A percentile compares a stretch with the other conserved stretches of the same genome.
phyloP scores from a whole-genome alignment of 2,888 invertebrate species.

The Conchocele bisecta region DNA sequence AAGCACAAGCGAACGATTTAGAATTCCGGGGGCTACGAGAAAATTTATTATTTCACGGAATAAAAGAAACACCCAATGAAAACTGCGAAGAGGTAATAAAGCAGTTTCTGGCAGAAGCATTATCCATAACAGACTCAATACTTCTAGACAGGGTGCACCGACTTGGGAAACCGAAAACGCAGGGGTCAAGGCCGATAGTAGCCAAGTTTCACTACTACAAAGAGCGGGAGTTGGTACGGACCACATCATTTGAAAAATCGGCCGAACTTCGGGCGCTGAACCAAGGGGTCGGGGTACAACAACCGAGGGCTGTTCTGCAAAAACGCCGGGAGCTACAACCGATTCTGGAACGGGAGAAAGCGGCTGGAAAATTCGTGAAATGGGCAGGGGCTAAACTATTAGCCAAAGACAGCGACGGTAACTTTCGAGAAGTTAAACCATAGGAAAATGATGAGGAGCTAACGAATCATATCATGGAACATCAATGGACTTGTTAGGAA shows the following conservation, averaged over 20 bases:
- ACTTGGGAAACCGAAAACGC: neutral
- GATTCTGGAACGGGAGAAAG: neutral
- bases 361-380: neutral
- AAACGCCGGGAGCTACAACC: neutral
- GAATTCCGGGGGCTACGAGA: slow-evolving; percentile 1
- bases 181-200: neutral
- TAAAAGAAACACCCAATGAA: neutral
- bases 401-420: neutral
- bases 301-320: neutral
- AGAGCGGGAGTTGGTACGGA: neutral
- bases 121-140: neutral
- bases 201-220: neutral
- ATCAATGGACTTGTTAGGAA: slow-evolving; percentile 7
- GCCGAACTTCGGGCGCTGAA: neutral
- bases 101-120: neutral
- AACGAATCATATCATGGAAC: slow-evolving; percentile 1
- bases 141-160: neutral
- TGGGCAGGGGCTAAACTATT: slow-evolving; percentile 6
- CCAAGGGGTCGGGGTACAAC: slow-evolving; percentile 13
- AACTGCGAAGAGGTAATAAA: neutral
- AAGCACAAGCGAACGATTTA: neutral
- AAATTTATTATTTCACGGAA: neutral
- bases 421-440: slow-evolving; percentile 5
- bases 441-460: slow-evolving; percentile 7
- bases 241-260: neutral